These are phyloP conservation scores for Neopelma chrysocephalum DNA, from an alignment of 2,797 vertebrate genomes.

Conservation along the genomic window DNA sequence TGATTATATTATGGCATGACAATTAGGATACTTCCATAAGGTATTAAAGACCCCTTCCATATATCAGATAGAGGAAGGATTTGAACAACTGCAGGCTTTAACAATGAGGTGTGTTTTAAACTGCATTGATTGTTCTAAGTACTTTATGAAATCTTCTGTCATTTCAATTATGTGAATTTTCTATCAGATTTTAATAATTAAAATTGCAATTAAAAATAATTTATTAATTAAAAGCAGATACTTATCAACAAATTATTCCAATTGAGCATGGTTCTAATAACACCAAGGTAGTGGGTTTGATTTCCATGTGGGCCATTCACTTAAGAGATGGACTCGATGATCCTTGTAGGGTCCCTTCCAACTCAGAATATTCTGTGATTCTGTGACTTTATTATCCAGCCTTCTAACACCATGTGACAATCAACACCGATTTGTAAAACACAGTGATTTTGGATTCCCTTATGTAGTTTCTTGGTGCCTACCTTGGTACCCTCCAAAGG, in stretches of 20 bases:
- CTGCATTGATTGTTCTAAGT: neutral
- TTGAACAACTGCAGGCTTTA: neutral
- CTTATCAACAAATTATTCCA: neutral
- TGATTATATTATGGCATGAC: neutral
- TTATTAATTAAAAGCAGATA: neutral
- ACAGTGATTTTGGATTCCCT: neutral
- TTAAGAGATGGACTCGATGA: neutral
- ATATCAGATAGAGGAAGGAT: neutral
- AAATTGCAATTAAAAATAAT: neutral
- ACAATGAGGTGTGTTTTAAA: neutral
- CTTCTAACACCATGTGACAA: neutral
- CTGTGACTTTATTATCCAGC: neutral
- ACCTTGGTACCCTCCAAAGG: neutral
- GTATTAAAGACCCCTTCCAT: neutral
- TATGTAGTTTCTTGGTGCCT: neutral
- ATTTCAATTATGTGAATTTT: neutral
- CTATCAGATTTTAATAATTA: neutral
- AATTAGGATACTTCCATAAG: neutral
- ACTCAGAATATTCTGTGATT: neutral
- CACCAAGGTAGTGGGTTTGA: neutral
- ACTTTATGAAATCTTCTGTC: neutral
- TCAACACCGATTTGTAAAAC: neutral
- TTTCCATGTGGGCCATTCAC: neutral
- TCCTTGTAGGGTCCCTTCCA: neutral
- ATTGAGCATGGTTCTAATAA: neutral